Percentiles rank a stretch among this genome's conserved stretches.
These are phyloP conservation scores for Mystacides longicornis DNA, from an alignment of 2,888 invertebrate species.

Conservation along the genomic window DNA sequence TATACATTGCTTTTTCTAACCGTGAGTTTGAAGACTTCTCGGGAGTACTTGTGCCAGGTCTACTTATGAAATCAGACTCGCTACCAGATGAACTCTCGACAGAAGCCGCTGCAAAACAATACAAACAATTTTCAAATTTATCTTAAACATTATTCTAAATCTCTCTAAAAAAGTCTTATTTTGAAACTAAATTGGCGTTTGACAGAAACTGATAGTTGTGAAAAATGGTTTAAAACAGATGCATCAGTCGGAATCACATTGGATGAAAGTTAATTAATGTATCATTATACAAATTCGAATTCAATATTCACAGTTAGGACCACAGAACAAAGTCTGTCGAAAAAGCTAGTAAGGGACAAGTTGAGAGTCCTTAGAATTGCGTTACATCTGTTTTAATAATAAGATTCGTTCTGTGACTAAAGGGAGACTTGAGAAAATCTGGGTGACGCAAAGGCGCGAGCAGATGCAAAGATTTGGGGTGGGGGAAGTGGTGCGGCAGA, in stretches of 20 bases:
- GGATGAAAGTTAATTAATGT: too few species aligned
- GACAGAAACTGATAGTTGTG: not conserved
- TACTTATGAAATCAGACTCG: slow-evolving; percentile 21
- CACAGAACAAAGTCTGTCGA: too few species aligned
- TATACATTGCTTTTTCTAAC: slow-evolving; percentile 13
- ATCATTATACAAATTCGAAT: too few species aligned
- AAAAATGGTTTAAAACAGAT: too few species aligned
- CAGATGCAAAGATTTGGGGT: too few species aligned
- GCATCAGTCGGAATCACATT: too few species aligned
- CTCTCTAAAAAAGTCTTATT: not conserved
- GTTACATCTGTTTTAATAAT: not conserved
- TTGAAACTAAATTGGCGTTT: not conserved
- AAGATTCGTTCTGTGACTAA: too few species aligned
- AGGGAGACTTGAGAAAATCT: too few species aligned
- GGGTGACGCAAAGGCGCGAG: too few species aligned
- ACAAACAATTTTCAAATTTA: not conserved
- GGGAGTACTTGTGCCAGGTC: slow-evolving; percentile 24
- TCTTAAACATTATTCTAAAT: not conserved
- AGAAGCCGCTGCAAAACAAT: slow-evolving; percentile 9
- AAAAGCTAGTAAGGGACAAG: too few species aligned
- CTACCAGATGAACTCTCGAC: slow-evolving; percentile 18
- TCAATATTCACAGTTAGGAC: too few species aligned
- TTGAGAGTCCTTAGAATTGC: not conserved
- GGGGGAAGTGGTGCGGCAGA: too few species aligned
- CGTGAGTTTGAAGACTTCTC: slow-evolving; percentile 20